Conservation (phyloP, 2,113 vertebrate genomes). For the Lipotes vexillifer region DNA sequence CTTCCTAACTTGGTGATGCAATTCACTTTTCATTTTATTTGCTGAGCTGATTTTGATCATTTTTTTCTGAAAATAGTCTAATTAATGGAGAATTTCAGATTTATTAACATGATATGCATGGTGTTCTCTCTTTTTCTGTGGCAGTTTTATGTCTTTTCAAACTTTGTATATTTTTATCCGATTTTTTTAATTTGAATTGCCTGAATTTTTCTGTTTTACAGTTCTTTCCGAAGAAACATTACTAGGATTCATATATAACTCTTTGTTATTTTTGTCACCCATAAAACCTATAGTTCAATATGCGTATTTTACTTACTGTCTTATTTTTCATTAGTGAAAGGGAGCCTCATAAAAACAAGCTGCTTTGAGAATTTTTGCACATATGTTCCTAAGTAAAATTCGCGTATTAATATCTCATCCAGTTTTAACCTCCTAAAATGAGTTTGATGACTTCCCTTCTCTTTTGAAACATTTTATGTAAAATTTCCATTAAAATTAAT, state of each 20-base stretch:
- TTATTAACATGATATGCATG: neutral
- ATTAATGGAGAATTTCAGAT: neutral
- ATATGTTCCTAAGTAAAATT: neutral
- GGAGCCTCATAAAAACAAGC: neutral
- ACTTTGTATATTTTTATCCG: neutral
- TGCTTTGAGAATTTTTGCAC: neutral
- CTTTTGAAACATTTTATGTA: constrained; percentile 11
- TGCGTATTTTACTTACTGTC: neutral
- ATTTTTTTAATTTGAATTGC: neutral
- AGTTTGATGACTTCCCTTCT: neutral
- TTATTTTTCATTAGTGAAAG: neutral
- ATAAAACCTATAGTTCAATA: neutral
- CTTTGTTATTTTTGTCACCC: neutral
- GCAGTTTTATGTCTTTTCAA: neutral
- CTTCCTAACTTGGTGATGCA: neutral
- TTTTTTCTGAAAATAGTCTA: neutral
- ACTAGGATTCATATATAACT: neutral
- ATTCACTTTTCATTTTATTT: constrained; percentile 1
- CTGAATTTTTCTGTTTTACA: neutral
- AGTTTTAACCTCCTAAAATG: neutral
- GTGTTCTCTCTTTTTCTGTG: neutral
- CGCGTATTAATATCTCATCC: neutral
- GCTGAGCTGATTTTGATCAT: neutral
- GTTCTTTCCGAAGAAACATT: neutral
- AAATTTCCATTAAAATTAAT: neutral